Evolutionary conservation across 2,113 vertebrate genomes (phyloP).

Genomic region (Tachysurus vachellii): DNA sequence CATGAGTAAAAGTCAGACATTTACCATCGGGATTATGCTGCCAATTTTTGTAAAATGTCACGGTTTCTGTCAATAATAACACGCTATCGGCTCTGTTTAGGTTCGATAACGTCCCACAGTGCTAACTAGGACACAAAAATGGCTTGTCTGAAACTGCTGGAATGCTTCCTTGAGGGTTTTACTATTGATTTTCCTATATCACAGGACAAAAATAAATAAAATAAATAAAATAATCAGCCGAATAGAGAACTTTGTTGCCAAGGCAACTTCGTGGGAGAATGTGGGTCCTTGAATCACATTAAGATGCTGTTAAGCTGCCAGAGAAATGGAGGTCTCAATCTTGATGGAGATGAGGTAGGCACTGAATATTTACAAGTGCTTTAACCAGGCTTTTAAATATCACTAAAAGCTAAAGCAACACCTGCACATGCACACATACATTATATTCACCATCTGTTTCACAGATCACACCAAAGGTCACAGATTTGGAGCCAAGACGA

Average conservation of each 20-base stretch:
- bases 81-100: conserved; percentile 23
- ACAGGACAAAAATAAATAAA: conserved; percentile 38
- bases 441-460: conserved; percentile 16
- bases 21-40: neutral
- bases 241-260: conserved; percentile 69
- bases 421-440: neutral
- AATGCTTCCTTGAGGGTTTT: conserved; percentile 58
- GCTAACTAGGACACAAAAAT: conserved; percentile 64
- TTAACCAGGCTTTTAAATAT: conserved; percentile 46
- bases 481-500: neutral
- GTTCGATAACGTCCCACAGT: conserved; percentile 40
- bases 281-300: conserved; percentile 75
- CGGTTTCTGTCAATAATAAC: conserved; percentile 7
- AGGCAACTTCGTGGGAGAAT: conserved; percentile 72
- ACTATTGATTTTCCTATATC: conserved; percentile 70
- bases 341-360: conserved; percentile 60
- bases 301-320: conserved; percentile 60
- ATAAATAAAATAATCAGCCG: conserved; percentile 28
- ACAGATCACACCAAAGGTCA: conserved; percentile 17
- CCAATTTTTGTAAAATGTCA: neutral
- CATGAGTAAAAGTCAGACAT: neutral
- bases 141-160: conserved; percentile 63
- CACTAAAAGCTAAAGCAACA: conserved; percentile 19
- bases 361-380: conserved; percentile 48
- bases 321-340: conserved; percentile 57